Percentiles rank a stretch among this genome's conserved stretches.
phyloP scores from a whole-genome alignment of 2,113 vertebrate species.

The Catharus bicknelli region DNA sequence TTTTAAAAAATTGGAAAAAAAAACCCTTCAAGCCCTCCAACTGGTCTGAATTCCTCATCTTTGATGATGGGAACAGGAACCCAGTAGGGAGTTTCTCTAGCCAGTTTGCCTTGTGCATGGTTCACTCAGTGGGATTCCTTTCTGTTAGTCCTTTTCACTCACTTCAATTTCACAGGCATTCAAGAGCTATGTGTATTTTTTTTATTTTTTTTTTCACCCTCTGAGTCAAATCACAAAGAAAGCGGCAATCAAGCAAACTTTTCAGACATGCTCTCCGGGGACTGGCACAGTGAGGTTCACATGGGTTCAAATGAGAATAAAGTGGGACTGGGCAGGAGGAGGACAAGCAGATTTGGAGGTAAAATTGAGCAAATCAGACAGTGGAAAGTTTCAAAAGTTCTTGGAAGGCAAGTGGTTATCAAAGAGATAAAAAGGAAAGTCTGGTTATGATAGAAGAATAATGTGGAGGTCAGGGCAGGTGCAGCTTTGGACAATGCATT shows the following conservation, averaged over 20 bases:
- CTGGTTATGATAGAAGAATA: slow-evolving; percentile 15
- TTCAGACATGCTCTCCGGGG: not conserved
- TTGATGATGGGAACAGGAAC: slow-evolving; percentile 1
- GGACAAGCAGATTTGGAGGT: slow-evolving; percentile 36
- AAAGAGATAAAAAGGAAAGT: slow-evolving; percentile 29
- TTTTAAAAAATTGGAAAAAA: rapidly evolving
- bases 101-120: slow-evolving; percentile 7
- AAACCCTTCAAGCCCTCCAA: not conserved
- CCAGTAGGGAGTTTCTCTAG: slow-evolving; percentile 41
- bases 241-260: slow-evolving; percentile 57
- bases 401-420: slow-evolving; percentile 42
- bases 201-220: not conserved
- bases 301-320: slow-evolving; percentile 17
- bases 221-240: slow-evolving; percentile 22
- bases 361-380: slow-evolving; percentile 2
- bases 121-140: slow-evolving; percentile 24
- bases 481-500: slow-evolving; percentile 41
- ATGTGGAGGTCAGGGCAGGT: slow-evolving; percentile 23
- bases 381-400: slow-evolving; percentile 39
- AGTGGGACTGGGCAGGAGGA: slow-evolving; percentile 26
- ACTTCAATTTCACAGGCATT: slow-evolving; percentile 48
- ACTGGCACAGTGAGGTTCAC: slow-evolving; percentile 12
- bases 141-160: slow-evolving; percentile 52
- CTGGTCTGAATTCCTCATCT: slow-evolving; percentile 12
- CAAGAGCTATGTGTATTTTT: not conserved